phyloP scores from a whole-genome alignment of 2,113 vertebrate genomes.

The Trogon surrucura region DNA sequence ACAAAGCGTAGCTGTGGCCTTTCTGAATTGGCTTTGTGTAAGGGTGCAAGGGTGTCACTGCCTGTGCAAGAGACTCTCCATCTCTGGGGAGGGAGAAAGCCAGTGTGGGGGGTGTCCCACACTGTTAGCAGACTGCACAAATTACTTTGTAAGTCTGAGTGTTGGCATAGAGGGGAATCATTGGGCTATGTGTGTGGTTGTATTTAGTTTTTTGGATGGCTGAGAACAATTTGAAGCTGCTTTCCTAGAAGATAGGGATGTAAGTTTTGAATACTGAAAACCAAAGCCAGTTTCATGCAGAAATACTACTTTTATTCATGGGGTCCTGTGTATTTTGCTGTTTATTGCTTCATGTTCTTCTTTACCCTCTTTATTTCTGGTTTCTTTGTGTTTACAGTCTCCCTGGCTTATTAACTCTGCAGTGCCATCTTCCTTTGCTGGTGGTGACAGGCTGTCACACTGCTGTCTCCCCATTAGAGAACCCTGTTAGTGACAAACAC shows the following conservation, averaged over 20 bases:
- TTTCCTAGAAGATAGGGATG: neutral
- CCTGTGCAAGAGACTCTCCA: neutral
- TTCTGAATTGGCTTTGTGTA: neutral
- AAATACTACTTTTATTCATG: neutral
- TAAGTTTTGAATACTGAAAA: neutral
- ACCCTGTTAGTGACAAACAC: neutral
- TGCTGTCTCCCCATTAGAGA: neutral
- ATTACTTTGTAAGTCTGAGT: neutral
- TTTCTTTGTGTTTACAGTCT: neutral
- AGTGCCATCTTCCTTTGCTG: neutral
- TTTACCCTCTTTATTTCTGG: neutral
- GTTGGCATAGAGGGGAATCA: neutral
- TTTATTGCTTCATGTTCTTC: neutral
- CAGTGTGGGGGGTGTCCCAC: rapidly evolving
- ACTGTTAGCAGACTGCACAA: neutral
- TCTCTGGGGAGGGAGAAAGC: neutral
- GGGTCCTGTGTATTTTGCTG: neutral
- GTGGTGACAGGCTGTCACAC: constrained; percentile 48
- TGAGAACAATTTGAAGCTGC: neutral
- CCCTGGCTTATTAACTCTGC: neutral
- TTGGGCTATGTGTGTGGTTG: neutral
- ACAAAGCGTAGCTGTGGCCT: neutral
- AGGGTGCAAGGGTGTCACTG: neutral
- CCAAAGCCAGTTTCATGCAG: neutral
- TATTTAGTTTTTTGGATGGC: neutral